Evolutionary conservation across 2,888 invertebrate genomes (phyloP).

Genomic region (Alentia gelatinosa): DNA sequence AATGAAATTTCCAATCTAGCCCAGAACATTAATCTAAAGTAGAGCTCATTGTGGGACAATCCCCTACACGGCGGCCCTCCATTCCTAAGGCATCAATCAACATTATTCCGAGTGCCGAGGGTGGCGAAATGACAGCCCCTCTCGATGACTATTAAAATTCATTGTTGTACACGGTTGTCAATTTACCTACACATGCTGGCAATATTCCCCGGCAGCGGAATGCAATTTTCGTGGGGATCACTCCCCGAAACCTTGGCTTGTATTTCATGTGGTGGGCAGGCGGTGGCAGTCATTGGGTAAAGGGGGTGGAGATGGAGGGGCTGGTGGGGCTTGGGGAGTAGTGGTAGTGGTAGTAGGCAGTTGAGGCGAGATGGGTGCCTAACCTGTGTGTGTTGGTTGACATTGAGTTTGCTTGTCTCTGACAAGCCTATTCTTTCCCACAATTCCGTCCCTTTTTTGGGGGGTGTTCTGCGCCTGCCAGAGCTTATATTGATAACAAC

Average conservation of each 20-base stretch:
- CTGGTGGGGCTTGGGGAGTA: neutral
- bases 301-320: neutral
- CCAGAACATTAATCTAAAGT: conserved; percentile 29
- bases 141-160: conserved; percentile 50
- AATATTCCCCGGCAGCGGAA: conserved; percentile 20
- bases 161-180: conserved; percentile 48
- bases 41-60: conserved; percentile 36
- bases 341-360: neutral
- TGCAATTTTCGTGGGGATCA: conserved; percentile 50
- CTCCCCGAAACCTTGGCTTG: conserved; percentile 42
- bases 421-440: conserved; percentile 50
- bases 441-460: neutral
- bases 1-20: conserved; percentile 54
- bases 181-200: conserved; percentile 51
- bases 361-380: conserved; percentile 18
- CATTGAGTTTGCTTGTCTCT: conserved; percentile 48
- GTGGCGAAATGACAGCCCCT: conserved; percentile 24
- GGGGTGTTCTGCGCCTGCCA: neutral
- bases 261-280: conserved; percentile 40
- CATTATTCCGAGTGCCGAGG: neutral
- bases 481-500: conserved; percentile 48
- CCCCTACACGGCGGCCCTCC: conserved; percentile 19
- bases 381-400: conserved; percentile 12
- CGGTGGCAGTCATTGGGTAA: neutral
- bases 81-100: conserved; percentile 44